phyloP scores from a whole-genome alignment of 2,888 invertebrate species.

The Volucella inflata region DNA sequence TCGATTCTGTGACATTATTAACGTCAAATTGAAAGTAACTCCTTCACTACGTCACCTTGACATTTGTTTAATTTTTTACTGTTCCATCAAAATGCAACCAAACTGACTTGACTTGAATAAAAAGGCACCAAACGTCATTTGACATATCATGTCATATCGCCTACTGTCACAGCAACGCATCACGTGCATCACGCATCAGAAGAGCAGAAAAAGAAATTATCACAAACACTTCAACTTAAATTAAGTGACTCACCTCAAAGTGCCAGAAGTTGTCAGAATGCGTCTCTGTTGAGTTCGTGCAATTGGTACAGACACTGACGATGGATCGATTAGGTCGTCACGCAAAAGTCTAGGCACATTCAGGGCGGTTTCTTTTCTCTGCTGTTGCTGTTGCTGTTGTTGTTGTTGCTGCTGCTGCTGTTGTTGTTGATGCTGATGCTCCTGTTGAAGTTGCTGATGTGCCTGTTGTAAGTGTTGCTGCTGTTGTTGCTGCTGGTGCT shows the following conservation, averaged over 20 bases:
- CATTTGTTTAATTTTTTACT: too few relatives aligned
- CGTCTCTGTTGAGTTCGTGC: slow-evolving; percentile 80
- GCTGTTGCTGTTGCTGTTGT: slow-evolving; percentile 77
- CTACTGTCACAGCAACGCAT: neutral
- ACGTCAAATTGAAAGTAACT: too few relatives aligned
- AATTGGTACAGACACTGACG: slow-evolving; percentile 74
- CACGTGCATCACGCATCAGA: slow-evolving; percentile 3
- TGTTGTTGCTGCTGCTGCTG: slow-evolving; percentile 77
- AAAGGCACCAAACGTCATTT: too few relatives aligned
- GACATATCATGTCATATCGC: neutral
- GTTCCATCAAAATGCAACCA: too few relatives aligned
- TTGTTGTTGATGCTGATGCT: slow-evolving; percentile 77
- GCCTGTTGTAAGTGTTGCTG: slow-evolving; percentile 62
- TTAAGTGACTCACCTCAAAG: slow-evolving; percentile 78
- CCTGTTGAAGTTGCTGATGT: slow-evolving; percentile 48
- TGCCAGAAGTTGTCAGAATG: slow-evolving; percentile 83
- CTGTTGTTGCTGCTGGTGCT: slow-evolving; percentile 77
- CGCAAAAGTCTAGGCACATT: slow-evolving; percentile 63
- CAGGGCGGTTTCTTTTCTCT: slow-evolving; percentile 57
- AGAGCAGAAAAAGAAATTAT: neutral
- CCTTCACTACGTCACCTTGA: too few relatives aligned
- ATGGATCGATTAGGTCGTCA: slow-evolving; percentile 56
- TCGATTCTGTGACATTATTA: too few relatives aligned
- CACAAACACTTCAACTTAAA: slow-evolving; percentile 23
- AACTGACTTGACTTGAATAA: too few relatives aligned